phyloP scores from a whole-genome alignment of 2,113 vertebrate species.

The Stigmatopora nigra region DNA sequence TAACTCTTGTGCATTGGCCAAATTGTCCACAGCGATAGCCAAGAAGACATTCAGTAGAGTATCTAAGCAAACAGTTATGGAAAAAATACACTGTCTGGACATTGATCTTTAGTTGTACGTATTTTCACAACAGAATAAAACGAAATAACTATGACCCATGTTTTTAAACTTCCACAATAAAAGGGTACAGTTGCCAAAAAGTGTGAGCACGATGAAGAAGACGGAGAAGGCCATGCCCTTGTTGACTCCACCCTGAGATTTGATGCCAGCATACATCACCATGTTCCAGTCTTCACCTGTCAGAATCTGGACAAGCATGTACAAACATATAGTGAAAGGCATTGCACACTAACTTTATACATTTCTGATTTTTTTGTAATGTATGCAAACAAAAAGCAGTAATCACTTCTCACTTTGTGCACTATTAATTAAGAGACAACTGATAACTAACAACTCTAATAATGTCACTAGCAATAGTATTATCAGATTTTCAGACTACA shows the following conservation, averaged over 20 bases:
- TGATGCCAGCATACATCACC: constrained; percentile 92
- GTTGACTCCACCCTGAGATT: constrained; percentile 92
- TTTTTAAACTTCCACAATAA: not conserved
- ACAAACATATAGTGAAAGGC: constrained; percentile 3
- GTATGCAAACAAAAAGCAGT: too few relatives aligned
- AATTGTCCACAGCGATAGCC: constrained; percentile 91
- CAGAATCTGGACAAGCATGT: constrained; percentile 69
- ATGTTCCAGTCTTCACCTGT: constrained; percentile 93
- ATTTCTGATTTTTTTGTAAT: not conserved
- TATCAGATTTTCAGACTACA: too few relatives aligned
- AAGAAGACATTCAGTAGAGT: constrained; percentile 92
- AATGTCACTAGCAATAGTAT: not conserved
- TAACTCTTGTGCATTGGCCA: constrained; percentile 87
- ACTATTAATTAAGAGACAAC: not conserved
- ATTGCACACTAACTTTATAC: not conserved
- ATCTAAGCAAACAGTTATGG: constrained; percentile 70
- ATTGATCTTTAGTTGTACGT: constrained; percentile 10
- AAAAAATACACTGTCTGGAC: constrained; percentile 19
- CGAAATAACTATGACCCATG: not conserved
- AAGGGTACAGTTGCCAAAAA: constrained; percentile 96
- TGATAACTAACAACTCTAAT: not conserved
- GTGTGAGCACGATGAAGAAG: constrained; percentile 94
- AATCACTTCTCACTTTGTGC: not conserved
- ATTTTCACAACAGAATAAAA: not conserved
- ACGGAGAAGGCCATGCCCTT: constrained; percentile 91